Conservation (phyloP, 2,113 vertebrate species). For the Excalfactoria chinensis region DNA sequence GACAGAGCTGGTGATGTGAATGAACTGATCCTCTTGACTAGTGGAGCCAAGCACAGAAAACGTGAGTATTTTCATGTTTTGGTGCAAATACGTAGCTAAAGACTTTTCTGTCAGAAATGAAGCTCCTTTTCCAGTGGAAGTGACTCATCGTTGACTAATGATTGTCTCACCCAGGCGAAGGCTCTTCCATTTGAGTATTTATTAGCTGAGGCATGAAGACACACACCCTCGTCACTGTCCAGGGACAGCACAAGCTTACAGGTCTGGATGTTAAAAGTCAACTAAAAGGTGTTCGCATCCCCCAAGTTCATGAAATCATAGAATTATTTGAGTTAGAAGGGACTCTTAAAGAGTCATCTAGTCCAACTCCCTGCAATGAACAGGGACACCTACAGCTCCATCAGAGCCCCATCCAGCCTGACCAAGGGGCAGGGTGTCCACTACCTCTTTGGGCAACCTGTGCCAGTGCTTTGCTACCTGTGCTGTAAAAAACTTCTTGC, state of each 20-base stretch:
- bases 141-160: constrained; percentile 51
- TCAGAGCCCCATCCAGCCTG: no score
- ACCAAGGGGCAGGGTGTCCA: no score
- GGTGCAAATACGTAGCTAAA: background rate
- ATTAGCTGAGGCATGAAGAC: background rate
- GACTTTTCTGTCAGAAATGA: background rate
- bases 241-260: background rate
- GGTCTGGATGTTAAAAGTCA: background rate
- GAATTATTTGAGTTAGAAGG: no score
- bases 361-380: no score
- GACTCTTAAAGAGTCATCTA: no score
- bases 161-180: background rate
- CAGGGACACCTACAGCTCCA: no score
- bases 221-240: background rate
- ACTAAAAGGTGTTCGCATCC: background rate
- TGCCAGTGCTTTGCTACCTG: no score
- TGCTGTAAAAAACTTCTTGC: no score
- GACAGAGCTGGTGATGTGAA: background rate
- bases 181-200: constrained; percentile 6
- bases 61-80: background rate
- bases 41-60: background rate
- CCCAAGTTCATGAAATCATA: background rate
- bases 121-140: constrained; percentile 45
- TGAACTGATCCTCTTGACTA: background rate
- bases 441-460: no score